phyloP scores from a whole-genome alignment of 2,113 vertebrate genomes.

The Nipponia nippon region DNA sequence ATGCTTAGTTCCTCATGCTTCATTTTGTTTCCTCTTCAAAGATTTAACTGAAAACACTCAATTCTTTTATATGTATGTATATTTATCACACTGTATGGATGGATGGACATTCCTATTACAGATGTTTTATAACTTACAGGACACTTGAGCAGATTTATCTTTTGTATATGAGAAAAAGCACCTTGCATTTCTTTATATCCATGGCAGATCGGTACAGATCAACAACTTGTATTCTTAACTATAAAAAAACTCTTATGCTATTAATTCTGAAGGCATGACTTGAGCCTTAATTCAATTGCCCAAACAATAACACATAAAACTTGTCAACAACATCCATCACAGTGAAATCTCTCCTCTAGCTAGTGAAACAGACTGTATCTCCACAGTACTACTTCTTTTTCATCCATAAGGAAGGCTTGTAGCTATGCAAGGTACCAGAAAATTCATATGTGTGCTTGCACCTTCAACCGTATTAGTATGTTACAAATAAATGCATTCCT shows the following conservation, averaged over 20 bases:
- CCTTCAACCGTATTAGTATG: not conserved
- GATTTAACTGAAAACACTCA: not conserved
- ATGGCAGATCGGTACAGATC: not conserved
- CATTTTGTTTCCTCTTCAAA: not conserved
- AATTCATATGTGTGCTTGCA: not conserved
- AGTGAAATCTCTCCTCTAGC: not conserved
- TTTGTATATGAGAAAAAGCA: not conserved
- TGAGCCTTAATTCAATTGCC: not conserved
- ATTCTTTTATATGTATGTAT: no score
- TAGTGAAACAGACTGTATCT: not conserved
- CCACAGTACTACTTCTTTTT: not conserved
- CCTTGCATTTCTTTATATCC: not conserved
- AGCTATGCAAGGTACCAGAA: not conserved
- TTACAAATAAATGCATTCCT: not conserved
- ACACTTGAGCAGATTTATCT: not conserved
- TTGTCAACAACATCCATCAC: not conserved
- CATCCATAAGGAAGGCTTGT: not conserved
- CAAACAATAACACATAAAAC: not conserved
- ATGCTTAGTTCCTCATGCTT: not conserved
- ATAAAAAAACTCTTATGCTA: not conserved
- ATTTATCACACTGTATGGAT: not conserved
- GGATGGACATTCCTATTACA: not conserved
- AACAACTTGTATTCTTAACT: not conserved
- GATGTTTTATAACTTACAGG: not conserved
- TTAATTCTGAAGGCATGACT: not conserved